phyloP scores from a whole-genome alignment of 1,140 invertebrate genomes.

The Bombus pyrosoma region DNA sequence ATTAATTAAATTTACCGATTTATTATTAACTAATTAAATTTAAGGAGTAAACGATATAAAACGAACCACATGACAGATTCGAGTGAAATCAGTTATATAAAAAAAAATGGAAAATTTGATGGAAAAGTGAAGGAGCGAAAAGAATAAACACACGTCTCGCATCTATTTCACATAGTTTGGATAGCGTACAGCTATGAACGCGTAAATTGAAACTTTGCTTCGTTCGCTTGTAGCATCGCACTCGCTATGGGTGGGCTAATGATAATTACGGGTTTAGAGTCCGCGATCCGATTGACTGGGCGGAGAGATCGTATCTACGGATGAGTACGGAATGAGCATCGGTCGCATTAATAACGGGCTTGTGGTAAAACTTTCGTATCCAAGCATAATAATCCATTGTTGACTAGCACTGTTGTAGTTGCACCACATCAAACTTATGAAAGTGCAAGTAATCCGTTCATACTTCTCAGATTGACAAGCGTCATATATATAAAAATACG shows the following conservation, averaged over 20 bases:
- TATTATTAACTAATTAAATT: no score
- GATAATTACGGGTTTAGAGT: slow-evolving; percentile 74
- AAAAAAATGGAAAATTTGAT: neutral
- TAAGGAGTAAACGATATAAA: no score
- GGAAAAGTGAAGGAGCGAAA: neutral
- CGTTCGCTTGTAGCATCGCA: slow-evolving; percentile 47
- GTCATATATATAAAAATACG: neutral
- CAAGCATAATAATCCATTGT: slow-evolving; percentile 62
- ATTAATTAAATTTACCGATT: no score
- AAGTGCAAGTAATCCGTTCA: neutral
- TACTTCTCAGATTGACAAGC: neutral
- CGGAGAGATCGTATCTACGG: slow-evolving; percentile 75
- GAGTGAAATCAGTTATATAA: neutral
- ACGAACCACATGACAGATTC: no score
- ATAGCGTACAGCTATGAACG: slow-evolving; percentile 12
- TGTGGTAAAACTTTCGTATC: slow-evolving; percentile 54
- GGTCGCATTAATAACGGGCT: slow-evolving; percentile 72
- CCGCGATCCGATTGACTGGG: slow-evolving; percentile 76
- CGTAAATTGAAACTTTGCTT: slow-evolving; percentile 73
- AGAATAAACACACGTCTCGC: neutral
- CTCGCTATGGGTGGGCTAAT: slow-evolving; percentile 76
- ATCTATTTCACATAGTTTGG: slow-evolving; percentile 14
- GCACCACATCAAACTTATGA: slow-evolving; percentile 24
- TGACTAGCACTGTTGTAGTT: slow-evolving; percentile 38
- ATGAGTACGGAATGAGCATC: slow-evolving; percentile 69